Percentiles rank a stretch among this genome's conserved stretches.
Conservation (phyloP, 2,113 vertebrate species). For the Motacilla alba region DNA sequence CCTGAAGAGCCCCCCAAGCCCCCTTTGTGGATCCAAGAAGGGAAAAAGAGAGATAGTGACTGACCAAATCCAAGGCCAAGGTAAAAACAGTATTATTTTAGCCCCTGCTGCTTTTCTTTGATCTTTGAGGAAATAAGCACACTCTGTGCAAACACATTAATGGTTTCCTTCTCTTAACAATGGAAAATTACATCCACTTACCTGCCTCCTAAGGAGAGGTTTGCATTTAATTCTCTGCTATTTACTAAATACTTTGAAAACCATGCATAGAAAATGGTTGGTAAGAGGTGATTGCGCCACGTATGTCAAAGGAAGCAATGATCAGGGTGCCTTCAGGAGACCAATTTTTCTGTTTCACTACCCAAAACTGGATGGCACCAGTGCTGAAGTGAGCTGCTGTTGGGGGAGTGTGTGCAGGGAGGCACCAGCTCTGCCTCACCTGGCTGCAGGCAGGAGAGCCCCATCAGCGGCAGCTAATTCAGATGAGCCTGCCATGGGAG, state of each 20-base stretch:
- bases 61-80: not conserved
- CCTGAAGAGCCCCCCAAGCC: not conserved
- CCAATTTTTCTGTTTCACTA: not conserved
- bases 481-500: not conserved
- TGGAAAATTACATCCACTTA: slow-evolving; percentile 12
- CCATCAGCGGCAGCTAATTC: not conserved
- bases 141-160: not conserved
- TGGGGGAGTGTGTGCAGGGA: rapidly evolving
- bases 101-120: not conserved
- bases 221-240: not conserved
- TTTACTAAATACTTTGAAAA: not conserved
- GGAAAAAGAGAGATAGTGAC: not conserved
- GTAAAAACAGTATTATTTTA: not conserved
- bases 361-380: not conserved
- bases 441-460: not conserved
- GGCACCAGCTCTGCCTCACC: not conserved
- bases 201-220: not conserved
- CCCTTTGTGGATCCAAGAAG: not conserved
- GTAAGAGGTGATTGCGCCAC: not conserved
- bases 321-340: not conserved
- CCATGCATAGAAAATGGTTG: not conserved
- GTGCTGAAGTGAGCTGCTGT: not conserved
- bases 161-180: not conserved
- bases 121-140: not conserved
- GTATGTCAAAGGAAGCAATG: rapidly evolving